Evolutionary conservation across 2,797 vertebrate genomes (phyloP).

Genomic region (Chiroxiphia lanceolata): DNA sequence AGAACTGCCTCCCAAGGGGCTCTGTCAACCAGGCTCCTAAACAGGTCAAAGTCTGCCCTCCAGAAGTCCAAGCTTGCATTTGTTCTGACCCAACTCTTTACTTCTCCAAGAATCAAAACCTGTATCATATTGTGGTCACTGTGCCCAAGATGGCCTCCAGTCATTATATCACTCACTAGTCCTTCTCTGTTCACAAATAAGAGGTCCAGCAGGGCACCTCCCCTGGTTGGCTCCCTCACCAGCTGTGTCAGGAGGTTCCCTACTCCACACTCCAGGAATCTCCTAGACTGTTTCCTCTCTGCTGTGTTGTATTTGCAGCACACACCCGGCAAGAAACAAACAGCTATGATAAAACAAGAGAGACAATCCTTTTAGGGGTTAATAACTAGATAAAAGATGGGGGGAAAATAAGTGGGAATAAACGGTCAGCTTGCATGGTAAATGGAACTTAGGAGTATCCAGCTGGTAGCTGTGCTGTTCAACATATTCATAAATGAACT

Average conservation of each 20-base stretch:
- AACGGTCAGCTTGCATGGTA: conserved; percentile 17
- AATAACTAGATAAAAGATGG: conserved; percentile 29
- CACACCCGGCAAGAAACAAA: background rate
- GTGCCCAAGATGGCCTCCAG: background rate
- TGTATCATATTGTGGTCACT: background rate
- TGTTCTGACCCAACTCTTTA: background rate
- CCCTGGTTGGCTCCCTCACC: background rate
- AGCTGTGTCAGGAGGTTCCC: background rate
- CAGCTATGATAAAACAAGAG: background rate
- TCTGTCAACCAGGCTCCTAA: background rate
- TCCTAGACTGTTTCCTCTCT: background rate
- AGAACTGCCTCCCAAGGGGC: background rate
- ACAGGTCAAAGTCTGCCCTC: background rate
- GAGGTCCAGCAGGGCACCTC: background rate
- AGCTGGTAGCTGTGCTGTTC: conserved; percentile 52
- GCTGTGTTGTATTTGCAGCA: background rate
- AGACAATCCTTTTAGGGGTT: background rate
- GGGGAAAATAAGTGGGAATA: conserved; percentile 9
- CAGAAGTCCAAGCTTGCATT: background rate
- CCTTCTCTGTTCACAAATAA: background rate
- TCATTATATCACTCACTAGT: background rate
- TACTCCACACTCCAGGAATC: background rate
- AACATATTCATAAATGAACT: conserved; percentile 54
- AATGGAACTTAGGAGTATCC: conserved; percentile 13
- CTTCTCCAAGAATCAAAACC: background rate